A percentile compares a stretch with the other conserved stretches of the same genome.
Evolutionary conservation across 1,140 invertebrate species (phyloP).

Genomic region (Dendroctonus valens): DNA sequence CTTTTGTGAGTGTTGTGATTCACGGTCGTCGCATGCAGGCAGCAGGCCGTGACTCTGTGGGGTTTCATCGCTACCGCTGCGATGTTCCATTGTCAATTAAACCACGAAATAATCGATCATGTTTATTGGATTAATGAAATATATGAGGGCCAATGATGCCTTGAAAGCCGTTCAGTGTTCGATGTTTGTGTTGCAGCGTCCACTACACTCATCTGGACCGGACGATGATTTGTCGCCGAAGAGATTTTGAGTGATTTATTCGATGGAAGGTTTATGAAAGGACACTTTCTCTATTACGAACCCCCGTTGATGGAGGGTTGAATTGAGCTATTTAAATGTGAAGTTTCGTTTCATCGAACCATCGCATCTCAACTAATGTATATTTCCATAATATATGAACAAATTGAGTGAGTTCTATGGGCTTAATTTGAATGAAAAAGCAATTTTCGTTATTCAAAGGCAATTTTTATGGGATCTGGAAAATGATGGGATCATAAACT

Average conservation of each 20-base stretch:
- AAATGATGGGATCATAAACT: not conserved
- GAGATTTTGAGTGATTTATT: conserved; percentile 17
- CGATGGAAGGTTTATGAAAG: not conserved
- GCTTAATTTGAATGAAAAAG: not conserved
- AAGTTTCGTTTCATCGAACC: not conserved
- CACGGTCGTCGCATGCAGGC: conserved; percentile 7
- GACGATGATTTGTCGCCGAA: conserved; percentile 33
- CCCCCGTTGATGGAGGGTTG: too few species aligned
- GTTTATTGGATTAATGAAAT: conserved; percentile 44
- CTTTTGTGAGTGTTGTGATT: conserved; percentile 4
- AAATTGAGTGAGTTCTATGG: not conserved
- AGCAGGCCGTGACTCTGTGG: conserved; percentile 22
- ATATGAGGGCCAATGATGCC: conserved; percentile 31
- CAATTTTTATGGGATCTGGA: not conserved
- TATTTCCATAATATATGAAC: not conserved
- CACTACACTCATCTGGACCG: conserved; percentile 35
- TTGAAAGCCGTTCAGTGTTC: conserved; percentile 16
- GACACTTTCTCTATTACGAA: too few species aligned
- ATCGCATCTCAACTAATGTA: not conserved
- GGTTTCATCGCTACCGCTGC: conserved; percentile 29
- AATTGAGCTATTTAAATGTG: not conserved
- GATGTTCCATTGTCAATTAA: conserved; percentile 37
- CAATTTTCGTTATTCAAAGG: conserved; percentile 1
- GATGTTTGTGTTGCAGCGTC: conserved; percentile 33
- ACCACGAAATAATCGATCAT: conserved; percentile 37